Base-by-base conservation (phyloP, 2,888 invertebrate species). In the Altica lythri region DNA sequence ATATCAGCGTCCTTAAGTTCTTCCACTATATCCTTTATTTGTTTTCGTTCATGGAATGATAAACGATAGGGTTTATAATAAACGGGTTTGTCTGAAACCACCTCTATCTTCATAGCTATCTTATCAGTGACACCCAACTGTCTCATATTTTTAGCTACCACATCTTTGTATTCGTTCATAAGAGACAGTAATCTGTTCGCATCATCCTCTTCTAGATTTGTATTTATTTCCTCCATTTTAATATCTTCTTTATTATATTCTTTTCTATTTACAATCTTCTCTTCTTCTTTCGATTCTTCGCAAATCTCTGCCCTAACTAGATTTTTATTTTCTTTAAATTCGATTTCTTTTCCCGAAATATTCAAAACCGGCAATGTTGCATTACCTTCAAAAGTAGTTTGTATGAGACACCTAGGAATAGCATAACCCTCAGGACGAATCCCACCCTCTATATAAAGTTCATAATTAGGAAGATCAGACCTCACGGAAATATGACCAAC, bases 11-110 rank as follows among this genome's bases (percentile, higher is more conserved):
- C 27, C 12, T 54, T 25, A n/a, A 61, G 35, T 8, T 59, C 58
- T 1, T 48, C 12, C 45, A 61, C 42, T 18, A 59, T 57, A 18
- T 40, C 10, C 29, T 29, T 27, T n/a, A 60, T 22, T 35, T 45
- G 53, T 12, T 46, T 46, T 37, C 54, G 29, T 52, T 61, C 59
- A 17, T 2, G 14, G 9, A 16, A 9, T 2, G 60, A n/a, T 44
- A 59, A 40, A 6, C 53, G 34, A 32, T 59, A 59, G 16, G 59
- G 60, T 8, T 43, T 44, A 30, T 14, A 44, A 17, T 44, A 44
- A 2, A 55, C 25, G 1, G 58, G 55, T 22, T 52, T 51, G 12
- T 55, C 44, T 42, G 57, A 53, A 14, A 8, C 40, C 9, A 58
- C 18, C 12, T 48, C 19, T 17, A 51, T 58, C 8, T 38, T 42